Conservation (phyloP, 2,113 vertebrate genomes). For the Prinia subflava region DNA sequence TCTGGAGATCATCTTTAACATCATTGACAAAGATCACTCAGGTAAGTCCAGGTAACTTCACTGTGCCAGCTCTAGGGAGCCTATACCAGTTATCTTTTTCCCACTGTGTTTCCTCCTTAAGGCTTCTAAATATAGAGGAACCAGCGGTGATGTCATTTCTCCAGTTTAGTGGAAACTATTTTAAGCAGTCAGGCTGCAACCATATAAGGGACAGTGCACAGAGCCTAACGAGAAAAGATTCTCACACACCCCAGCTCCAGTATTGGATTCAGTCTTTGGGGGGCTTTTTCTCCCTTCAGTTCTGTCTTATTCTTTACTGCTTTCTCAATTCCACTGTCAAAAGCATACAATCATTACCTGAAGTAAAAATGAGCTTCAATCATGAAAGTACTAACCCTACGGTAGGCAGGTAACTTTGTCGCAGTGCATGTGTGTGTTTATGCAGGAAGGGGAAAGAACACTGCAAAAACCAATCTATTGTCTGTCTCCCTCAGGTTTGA, state of each 20-base stretch:
- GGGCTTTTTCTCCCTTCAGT: not conserved
- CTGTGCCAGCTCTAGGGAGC: not conserved
- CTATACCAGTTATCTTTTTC: not conserved
- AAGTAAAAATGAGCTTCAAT: not conserved
- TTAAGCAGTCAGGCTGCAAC: not conserved
- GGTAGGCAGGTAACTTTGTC: not conserved
- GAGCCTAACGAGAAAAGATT: not conserved
- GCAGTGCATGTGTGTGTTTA: rapidly evolving
- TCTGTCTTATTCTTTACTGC: not conserved
- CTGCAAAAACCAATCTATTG: not conserved
- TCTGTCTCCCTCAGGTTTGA: conserved; percentile 78
- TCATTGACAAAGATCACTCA: conserved; percentile 93
- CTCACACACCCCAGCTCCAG: not conserved
- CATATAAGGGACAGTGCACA: not conserved
- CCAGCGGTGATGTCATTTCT: not conserved
- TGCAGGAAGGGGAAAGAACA: not conserved
- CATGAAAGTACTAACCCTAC: not conserved
- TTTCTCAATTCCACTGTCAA: not conserved
- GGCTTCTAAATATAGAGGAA: conserved; percentile 6
- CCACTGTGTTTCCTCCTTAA: not conserved
- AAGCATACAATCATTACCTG: not conserved
- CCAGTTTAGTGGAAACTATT: not conserved
- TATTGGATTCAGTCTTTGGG: not conserved
- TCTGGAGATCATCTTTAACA: conserved; percentile 91
- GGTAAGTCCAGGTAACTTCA: conserved; percentile 68